Base-by-base conservation (phyloP, 2,113 vertebrate species). In the Pachycephala philippinensis region DNA sequence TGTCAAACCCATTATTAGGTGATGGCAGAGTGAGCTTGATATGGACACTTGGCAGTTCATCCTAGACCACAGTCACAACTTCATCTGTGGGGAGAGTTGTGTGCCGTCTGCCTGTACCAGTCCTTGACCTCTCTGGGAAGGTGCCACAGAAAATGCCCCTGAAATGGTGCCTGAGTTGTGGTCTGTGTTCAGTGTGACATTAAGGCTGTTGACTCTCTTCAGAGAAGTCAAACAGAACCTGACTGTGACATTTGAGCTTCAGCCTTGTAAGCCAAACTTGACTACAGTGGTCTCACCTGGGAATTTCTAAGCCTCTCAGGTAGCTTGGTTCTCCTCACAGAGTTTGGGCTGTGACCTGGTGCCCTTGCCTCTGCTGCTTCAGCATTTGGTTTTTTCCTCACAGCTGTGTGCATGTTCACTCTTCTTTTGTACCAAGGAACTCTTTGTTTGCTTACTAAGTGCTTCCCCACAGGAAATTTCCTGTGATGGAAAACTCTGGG, bases 391-490 rank as follows among this genome's bases (percentile, higher is more conserved):
- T 49, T 76, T 83, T 82, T n/a, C 60, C n/a, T 89, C 64, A 28
- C 47, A 71, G 64, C 83, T 60, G 35, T 68, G 14, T 79, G 40
- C 6, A 3, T 35, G n/a, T 23, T 31, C 84, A 15, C 75, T 85
- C 94, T 96, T 59, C 69, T 59, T 75, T 68, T 85, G 60, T 66
- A 87, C 56, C 80, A 53, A 89, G 90, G 87, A 96, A 81, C 93
- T 94, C 92, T 97, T 97, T 97, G 92, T 97, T 97, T 97, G 95
- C 95, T 92, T 80, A 74, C 60, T 74, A 57, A 98, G 95, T 89
- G 84, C 96, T 98, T 98, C 98, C 97, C 97, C 96, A 95, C 98
- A 98, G 98, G 98, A 98, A 98, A 98, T 98, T 98, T 98, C 98
- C 98, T 97, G 95, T 95, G 95, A 94, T 94, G 98, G 97, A 97